Conservation (phyloP, 2,113 vertebrate species). For the Nesospiza acunhae region DNA sequence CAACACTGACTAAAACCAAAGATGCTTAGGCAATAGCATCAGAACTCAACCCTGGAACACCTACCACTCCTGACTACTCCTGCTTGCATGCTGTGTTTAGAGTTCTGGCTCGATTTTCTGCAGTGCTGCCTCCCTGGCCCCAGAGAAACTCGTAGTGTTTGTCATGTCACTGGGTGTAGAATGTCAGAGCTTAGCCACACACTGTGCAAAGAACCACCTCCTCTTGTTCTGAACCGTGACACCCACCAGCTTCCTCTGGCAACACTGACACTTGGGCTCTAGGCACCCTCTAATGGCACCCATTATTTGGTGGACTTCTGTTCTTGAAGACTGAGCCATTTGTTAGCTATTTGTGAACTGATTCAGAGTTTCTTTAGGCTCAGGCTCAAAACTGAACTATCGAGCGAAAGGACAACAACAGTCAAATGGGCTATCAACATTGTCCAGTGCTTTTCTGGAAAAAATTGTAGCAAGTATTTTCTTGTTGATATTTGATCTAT, state of each 20-base stretch:
- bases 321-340: background rate
- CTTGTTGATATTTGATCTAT: background rate
- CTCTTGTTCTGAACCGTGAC: background rate
- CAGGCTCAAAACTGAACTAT: background rate
- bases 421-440: background rate
- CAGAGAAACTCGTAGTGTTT: background rate
- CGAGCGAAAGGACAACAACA: background rate
- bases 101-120: background rate
- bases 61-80: background rate
- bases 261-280: background rate
- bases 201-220: conserved; percentile 21
- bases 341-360: background rate
- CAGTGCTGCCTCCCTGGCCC: background rate
- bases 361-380: background rate
- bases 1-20: background rate
- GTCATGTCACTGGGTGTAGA: background rate
- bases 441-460: background rate
- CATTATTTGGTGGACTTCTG: background rate
- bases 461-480: background rate
- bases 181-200: background rate
- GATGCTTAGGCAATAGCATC: background rate
- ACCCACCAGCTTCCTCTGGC: conserved; percentile 19
- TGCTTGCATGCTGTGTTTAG: background rate
- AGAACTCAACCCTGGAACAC: background rate
- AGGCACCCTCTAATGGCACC: background rate